phyloP scores from a whole-genome alignment of 1,140 invertebrate genomes.

The Lucilia cuprina region DNA sequence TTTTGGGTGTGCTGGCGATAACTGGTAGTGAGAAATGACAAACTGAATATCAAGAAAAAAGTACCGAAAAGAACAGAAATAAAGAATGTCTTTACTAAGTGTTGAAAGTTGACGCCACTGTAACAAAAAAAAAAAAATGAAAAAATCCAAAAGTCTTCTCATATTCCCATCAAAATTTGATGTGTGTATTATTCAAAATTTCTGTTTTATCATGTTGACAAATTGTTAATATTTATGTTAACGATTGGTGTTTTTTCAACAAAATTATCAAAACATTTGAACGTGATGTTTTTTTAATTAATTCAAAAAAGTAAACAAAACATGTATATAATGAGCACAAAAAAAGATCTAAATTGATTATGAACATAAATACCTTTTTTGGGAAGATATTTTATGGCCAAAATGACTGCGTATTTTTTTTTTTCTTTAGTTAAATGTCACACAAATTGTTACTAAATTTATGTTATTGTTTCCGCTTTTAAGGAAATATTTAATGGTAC shows the following conservation, averaged over 20 bases:
- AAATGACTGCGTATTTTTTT: neutral
- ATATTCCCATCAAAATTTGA: neutral
- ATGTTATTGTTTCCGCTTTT: neutral
- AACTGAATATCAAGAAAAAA: neutral
- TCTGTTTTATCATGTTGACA: neutral
- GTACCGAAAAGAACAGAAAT: neutral
- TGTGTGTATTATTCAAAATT: neutral
- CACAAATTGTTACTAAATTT: neutral
- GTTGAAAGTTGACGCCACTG: neutral
- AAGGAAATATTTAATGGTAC: neutral
- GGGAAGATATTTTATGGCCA: neutral
- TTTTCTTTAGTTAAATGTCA: neutral
- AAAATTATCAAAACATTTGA: neutral
- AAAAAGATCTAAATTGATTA: neutral
- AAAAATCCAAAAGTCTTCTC: neutral
- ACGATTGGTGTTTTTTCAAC: neutral
- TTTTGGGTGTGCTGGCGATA: too few relatives aligned
- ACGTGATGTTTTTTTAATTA: conserved; percentile 3
- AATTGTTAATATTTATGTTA: neutral
- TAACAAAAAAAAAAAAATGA: neutral
- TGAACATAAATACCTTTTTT: neutral
- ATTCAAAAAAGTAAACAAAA: neutral
- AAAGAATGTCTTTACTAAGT: neutral
- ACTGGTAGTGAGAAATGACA: too few relatives aligned
- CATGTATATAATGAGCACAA: neutral